phyloP scores from a whole-genome alignment of 2,113 vertebrate species.

The Sterrhoptilus dennistouni region DNA sequence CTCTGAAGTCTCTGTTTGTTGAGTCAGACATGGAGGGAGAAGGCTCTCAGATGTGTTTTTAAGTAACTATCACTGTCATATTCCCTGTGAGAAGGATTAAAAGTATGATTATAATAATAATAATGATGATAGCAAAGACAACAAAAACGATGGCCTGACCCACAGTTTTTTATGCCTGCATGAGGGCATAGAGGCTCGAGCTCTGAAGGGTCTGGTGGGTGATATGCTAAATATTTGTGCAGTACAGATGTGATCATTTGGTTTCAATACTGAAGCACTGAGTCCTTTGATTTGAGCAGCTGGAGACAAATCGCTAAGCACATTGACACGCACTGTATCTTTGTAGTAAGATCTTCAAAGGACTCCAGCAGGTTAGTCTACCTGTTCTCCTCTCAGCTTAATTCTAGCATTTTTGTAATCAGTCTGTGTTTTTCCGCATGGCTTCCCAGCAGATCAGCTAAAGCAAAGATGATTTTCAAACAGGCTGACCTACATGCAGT shows the following conservation, averaged over 20 bases:
- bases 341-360: conserved; percentile 45
- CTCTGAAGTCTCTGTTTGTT: conserved; percentile 11
- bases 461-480: not conserved
- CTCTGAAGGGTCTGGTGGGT: not conserved
- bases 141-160: not conserved
- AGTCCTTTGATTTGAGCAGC: conserved; percentile 50
- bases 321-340: not conserved
- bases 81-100: not conserved
- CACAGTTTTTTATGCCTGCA: not conserved
- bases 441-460: not conserved
- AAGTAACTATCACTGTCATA: not conserved
- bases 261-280: not conserved
- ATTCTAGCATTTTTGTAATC: conserved; percentile 1
- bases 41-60: not conserved
- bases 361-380: conserved; percentile 36
- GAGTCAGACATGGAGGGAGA: not conserved
- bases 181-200: not conserved
- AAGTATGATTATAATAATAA: not conserved
- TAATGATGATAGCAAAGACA: not conserved
- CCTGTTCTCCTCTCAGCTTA: not conserved
- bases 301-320: conserved; percentile 2
- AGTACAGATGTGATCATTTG: conserved; percentile 1
- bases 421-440: not conserved
- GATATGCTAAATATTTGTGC: conserved; percentile 1
- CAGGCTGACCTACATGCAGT: not conserved